Base-by-base conservation (phyloP, 1,140 invertebrate genomes). In the Pogonus chalceus region DNA sequence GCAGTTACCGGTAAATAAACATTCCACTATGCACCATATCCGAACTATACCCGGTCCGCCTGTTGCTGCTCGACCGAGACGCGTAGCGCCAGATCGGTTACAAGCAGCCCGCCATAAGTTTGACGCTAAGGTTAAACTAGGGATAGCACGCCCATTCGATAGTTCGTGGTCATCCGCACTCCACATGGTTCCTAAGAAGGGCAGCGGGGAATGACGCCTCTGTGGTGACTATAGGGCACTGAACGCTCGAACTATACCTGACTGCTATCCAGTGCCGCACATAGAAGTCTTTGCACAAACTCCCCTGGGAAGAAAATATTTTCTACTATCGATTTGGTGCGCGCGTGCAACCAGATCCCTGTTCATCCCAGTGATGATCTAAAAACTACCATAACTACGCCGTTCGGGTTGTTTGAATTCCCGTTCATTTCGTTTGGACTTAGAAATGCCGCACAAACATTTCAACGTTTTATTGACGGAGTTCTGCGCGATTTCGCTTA, bases 401-500 rank as follows among this genome's bases (percentile, higher is more conserved):
- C 2, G 65, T 71, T 70, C 37, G 63, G 69, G 0, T 51, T 73
- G 10, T 72, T 63, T 50, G 63, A 67, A 55, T 63, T 58, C 18
- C 21, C 37, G 1, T 26, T 23, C 4, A 63, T 62, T 54, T 48
- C 56, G 7, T 69, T 72, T 56, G 65, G 69, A 2, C 51, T 72
- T n/a, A 18, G 58, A 2, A 69, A 71, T 47, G 64, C 65, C 4
- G 62, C 61, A 0, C 65, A 70, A 56, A 67, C 65, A 0, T 80
- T 78, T 52, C 72, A 77, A 60, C 56, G 77, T 1, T 69, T 74
- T 20, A 76, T 80, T 53, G 67, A 77, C 56, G 51, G 70, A 18
- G 63, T 77, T 2, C 55, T 76, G 2, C 47, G 50, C 20, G 63
- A 51, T 12, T 71, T 62, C 52, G 26, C 49, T 2, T 73, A 62